Evolutionary conservation across 1,140 invertebrate species (phyloP), one percentile per base, ranked within the genome.

Genomic region (Lerema accius): DNA sequence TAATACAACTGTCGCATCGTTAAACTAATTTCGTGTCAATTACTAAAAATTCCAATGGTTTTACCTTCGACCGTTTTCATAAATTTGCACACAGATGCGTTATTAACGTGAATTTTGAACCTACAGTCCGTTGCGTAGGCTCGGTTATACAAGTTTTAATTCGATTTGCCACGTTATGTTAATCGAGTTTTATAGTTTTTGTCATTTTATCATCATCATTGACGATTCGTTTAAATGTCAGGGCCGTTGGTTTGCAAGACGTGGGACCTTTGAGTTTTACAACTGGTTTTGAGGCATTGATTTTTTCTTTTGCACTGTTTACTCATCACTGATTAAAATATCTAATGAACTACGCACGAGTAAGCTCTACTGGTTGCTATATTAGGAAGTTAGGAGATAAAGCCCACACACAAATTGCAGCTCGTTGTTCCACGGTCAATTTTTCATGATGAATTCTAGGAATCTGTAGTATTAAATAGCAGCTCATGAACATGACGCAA

Each of bases 191-290:
- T 49, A 32, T 48, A 43, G 46, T 32, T 42, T 53, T 45, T 51
- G 49, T 64, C 61, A 65, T 59, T 67, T 59, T 55, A 53, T 43
- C 50, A 58, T 35, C 40, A 51, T 73, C 55, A 69, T 63, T 63
- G 48, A 62, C 42, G 55, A 42, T 45, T 51, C 42, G 59, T 14
- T 16, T 50, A 74, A 79, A 77, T 79, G 77, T 79, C 77, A 79
- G 14, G 74, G 71, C 23, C 71, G 63, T 15, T 51, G 14, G 59
- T 67, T 75, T 65, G 67, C 67, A 64, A 69, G 59, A 61, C 63
- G 28, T 49, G 23, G 61, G 46, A 67, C 55, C 55, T 67, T 48
- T 48, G 60, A 67, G 71, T 72, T 63, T 60, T 53, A 65, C 28
- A 58, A 69, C 49, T 63, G 51, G 71, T 65, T 73, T 67, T 40